A percentile compares a stretch with the other conserved stretches of the same genome.
phyloP scores from a whole-genome alignment of 2,888 invertebrate species.

The Polymixis lichenea region DNA sequence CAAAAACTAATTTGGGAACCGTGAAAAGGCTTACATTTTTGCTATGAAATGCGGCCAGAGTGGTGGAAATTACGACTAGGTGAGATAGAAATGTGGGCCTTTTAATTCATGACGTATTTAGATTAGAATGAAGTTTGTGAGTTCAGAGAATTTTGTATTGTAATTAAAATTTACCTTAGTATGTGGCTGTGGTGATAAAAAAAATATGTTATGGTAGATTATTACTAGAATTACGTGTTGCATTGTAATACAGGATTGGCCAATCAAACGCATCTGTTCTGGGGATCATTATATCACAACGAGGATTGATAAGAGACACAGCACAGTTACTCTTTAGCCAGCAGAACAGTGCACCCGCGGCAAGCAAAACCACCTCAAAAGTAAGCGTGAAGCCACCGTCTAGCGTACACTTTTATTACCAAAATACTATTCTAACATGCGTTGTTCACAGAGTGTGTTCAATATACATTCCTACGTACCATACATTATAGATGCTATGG shows the following conservation, averaged over 20 bases:
- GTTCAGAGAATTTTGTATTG: background rate
- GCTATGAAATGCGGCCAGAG: constrained; percentile 30
- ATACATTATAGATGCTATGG: too few species aligned
- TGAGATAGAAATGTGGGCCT: constrained; percentile 22
- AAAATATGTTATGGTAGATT: background rate
- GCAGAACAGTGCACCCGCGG: background rate
- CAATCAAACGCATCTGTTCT: background rate
- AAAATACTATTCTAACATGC: too few species aligned
- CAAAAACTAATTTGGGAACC: constrained; percentile 50
- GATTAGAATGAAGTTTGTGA: background rate
- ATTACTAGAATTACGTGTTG: background rate
- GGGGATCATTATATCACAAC: background rate
- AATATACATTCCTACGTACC: too few species aligned
- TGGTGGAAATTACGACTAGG: constrained; percentile 11
- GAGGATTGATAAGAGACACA: too few species aligned
- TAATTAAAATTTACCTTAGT: background rate
- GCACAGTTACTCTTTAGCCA: background rate
- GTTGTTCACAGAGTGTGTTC: too few species aligned
- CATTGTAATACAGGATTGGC: background rate
- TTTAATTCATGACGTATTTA: constrained; percentile 19
- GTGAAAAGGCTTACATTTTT: constrained; percentile 45
- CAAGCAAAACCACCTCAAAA: background rate
- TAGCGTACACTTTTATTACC: too few species aligned
- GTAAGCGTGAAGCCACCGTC: too few species aligned
- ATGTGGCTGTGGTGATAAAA: too few species aligned